A percentile compares a stretch with the other conserved stretches of the same genome.
These are phyloP conservation scores for Dendronephthya gigantea DNA, from an alignment of 64 coral and sea anemone genomes.

Conservation along the genomic window DNA sequence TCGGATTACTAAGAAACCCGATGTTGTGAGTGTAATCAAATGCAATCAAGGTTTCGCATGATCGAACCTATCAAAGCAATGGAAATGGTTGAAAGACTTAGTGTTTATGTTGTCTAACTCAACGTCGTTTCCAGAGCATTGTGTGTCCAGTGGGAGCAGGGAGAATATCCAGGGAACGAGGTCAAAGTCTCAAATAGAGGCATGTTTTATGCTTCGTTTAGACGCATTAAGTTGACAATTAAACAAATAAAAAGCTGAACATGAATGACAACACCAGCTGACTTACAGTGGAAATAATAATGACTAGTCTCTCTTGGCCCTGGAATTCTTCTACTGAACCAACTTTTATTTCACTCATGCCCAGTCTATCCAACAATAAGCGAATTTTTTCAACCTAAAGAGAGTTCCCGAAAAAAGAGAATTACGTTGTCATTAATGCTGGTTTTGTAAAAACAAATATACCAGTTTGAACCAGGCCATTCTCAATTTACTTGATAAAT, in stretches of 20 bases:
- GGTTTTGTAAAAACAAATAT: no score
- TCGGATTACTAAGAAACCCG: slow-evolving; percentile 90
- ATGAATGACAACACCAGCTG: no score
- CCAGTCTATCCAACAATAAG: slow-evolving; percentile 52
- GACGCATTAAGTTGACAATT: no score
- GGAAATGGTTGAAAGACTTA: not conserved
- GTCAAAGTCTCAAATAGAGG: no score
- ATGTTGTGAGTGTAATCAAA: slow-evolving; percentile 62
- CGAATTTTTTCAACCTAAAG: slow-evolving; percentile 91
- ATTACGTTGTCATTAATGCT: not conserved
- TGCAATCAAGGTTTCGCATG: slow-evolving; percentile 47
- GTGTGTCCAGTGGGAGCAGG: no score
- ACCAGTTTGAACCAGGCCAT: no score
- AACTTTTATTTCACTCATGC: slow-evolving; percentile 71
- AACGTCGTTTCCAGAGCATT: no score
- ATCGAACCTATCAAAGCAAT: slow-evolving; percentile 57
- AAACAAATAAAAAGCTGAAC: no score
- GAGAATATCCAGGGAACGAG: no score
- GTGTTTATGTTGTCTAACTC: not conserved
- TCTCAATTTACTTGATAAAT: not conserved
- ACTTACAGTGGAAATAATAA: slow-evolving; percentile 89
- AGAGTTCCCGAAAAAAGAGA: not conserved
- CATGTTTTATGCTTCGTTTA: no score
- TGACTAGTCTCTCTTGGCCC: slow-evolving; percentile 71
- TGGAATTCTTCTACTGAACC: slow-evolving; percentile 98